Percentiles rank a stretch among this genome's conserved stretches.
Conservation (phyloP, 2,797 vertebrate genomes). For the Epinephelus coioides region DNA sequence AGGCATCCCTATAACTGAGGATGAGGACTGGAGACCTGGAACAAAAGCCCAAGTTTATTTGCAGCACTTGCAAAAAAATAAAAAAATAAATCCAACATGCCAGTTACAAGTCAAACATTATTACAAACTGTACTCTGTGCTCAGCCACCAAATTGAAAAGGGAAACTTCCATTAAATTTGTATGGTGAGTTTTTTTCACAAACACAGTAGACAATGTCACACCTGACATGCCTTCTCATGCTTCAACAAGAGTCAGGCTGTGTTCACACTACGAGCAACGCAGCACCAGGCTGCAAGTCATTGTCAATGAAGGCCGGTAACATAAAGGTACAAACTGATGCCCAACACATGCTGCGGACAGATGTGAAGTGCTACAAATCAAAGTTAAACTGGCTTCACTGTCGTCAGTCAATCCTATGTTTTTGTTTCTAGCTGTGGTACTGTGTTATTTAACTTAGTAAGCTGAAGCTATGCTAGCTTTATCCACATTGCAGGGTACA, state of each 20-base stretch:
- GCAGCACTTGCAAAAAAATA: conserved; percentile 16
- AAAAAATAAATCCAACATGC: conserved; percentile 1
- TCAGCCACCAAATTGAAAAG: conserved; percentile 5
- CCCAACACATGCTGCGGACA: no score
- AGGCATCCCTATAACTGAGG: conserved; percentile 20
- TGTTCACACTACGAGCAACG: not conserved
- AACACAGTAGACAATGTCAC: not conserved
- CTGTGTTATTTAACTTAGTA: no score
- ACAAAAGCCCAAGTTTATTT: conserved; percentile 17
- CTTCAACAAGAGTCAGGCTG: not conserved
- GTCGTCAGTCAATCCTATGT: no score
- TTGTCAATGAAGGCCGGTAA: no score
- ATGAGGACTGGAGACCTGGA: conserved; percentile 22
- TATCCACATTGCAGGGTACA: no score
- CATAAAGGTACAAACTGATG: no score
- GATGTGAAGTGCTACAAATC: no score
- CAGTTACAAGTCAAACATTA: conserved; percentile 8
- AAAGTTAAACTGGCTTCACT: no score
- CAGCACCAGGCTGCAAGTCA: no score
- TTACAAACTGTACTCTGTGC: conserved; percentile 2
- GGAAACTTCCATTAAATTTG: conserved; percentile 19
- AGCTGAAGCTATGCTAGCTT: no score
- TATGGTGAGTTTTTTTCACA: conserved; percentile 3
- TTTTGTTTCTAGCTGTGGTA: no score
- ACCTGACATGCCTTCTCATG: conserved; percentile 5